Evolutionary conservation across 92 coral and sea anemone species (phyloP).

Genomic region (Diadumene lineata): DNA sequence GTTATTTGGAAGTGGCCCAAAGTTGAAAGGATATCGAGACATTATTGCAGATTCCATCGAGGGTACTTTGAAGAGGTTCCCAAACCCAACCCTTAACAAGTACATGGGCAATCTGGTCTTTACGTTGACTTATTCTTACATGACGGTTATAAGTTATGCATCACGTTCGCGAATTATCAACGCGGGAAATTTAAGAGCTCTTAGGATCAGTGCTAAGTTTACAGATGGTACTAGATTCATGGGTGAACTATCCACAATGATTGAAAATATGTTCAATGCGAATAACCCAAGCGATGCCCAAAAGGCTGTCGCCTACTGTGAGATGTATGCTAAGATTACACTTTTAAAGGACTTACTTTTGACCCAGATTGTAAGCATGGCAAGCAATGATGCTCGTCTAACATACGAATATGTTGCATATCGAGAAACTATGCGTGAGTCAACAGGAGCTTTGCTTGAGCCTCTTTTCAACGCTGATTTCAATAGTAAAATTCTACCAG

Average conservation of each 20-base stretch:
- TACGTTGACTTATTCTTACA: too few relatives aligned
- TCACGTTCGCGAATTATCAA: neutral
- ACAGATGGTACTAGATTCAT: slow-evolving; percentile 11
- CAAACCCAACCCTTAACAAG: too few relatives aligned
- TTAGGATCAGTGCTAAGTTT: neutral
- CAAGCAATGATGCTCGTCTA: neutral
- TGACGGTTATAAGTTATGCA: too few relatives aligned
- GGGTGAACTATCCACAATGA: slow-evolving; percentile 1
- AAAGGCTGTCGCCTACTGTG: slow-evolving; percentile 12
- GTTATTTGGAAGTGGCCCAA: slow-evolving; percentile 21
- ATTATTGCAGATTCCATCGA: neutral
- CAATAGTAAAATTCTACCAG: slow-evolving; percentile 15
- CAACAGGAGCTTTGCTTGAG: neutral
- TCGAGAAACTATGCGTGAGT: neutral
- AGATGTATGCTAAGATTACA: slow-evolving; percentile 11
- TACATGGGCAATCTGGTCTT: too few relatives aligned
- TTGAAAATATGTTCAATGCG: neutral
- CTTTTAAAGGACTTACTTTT: slow-evolving; percentile 12
- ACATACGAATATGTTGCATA: neutral
- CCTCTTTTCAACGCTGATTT: slow-evolving; percentile 11
- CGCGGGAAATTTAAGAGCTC: neutral
- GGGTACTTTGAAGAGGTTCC: neutral
- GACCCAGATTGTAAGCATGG: slow-evolving; percentile 9
- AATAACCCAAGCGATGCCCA: slow-evolving; percentile 10
- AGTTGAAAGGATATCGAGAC: neutral